A percentile compares a stretch with the other conserved stretches of the same genome.
These are phyloP conservation scores for Nyctibius bracteatus DNA, from an alignment of 2,113 vertebrate genomes.

Conservation along the genomic window DNA sequence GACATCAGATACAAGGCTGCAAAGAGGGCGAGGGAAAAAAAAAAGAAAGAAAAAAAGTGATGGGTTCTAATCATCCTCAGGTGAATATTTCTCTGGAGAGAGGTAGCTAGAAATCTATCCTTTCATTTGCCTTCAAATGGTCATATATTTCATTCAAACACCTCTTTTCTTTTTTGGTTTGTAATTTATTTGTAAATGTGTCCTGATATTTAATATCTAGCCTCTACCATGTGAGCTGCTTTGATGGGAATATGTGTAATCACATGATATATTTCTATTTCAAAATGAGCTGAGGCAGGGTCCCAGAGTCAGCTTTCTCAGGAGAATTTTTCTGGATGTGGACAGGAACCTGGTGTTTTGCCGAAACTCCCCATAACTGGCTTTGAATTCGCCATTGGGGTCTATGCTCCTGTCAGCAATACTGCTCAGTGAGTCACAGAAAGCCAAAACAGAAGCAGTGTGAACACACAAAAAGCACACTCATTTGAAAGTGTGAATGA, in stretches of 20 bases:
- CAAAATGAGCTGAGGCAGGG: background rate
- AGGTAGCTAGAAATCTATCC: background rate
- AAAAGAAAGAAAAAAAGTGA: background rate
- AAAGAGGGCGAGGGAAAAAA: background rate
- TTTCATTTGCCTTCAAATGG: background rate
- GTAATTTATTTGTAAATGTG: background rate
- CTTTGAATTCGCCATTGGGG: background rate
- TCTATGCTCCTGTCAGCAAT: background rate
- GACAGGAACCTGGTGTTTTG: background rate
- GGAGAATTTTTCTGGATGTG: background rate
- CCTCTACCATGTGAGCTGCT: background rate
- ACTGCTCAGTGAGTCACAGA: background rate
- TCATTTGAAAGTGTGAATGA: background rate
- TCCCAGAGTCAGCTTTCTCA: background rate
- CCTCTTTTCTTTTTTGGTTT: background rate
- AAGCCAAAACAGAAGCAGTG: background rate
- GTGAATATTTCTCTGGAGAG: background rate
- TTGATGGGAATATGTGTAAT: background rate
- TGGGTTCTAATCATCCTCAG: background rate
- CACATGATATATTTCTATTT: background rate
- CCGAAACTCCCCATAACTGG: background rate
- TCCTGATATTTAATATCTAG: background rate
- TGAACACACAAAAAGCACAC: background rate
- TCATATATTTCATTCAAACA: background rate
- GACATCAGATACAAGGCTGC: background rate